Percentiles rank a stretch among this genome's conserved stretches.
phyloP scores from a whole-genome alignment of 2,888 invertebrate species.

The Caenorhabditis macrosperma region DNA sequence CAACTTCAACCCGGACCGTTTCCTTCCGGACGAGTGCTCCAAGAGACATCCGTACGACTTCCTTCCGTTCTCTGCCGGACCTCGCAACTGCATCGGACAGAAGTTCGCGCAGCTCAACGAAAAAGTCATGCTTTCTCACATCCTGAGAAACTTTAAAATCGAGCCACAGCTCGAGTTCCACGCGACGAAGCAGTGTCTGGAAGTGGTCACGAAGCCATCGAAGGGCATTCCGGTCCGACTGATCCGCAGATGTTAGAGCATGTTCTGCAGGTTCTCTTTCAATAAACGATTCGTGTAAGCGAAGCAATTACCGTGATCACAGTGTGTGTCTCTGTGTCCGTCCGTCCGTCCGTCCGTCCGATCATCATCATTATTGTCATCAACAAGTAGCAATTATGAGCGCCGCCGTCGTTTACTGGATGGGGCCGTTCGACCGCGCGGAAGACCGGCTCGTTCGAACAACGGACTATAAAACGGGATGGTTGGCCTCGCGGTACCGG shows the following conservation, averaged over 20 bases:
- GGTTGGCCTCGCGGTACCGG: neutral
- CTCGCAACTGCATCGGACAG: conserved; percentile 80
- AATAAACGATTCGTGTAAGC: conserved; percentile 20
- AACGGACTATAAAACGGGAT: conserved; percentile 36
- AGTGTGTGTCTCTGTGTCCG: neutral
- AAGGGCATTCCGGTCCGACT: conserved; percentile 53
- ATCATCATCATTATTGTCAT: conserved; percentile 39
- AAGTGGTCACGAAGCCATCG: conserved; percentile 52
- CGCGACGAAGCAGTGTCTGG: conserved; percentile 28
- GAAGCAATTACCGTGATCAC: conserved; percentile 25
- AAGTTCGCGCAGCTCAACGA: conserved; percentile 82
- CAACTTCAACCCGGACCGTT: conserved; percentile 81
- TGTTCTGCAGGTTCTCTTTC: neutral
- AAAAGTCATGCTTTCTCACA: conserved; percentile 74
- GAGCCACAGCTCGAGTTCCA: conserved; percentile 17
- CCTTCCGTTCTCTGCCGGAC: conserved; percentile 78
- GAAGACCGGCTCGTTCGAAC: conserved; percentile 35
- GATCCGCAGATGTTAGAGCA: conserved; percentile 28
- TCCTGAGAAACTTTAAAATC: conserved; percentile 36
- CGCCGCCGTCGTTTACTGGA: conserved; percentile 38
- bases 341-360: too few species aligned
- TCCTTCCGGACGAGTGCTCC: conserved; percentile 79
- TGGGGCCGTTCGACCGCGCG: conserved; percentile 26
- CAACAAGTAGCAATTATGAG: conserved; percentile 47
- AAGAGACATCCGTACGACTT: conserved; percentile 75